Evolutionary conservation across 2,113 vertebrate species (phyloP).

Genomic region (Microcebus griseorufus): DNA sequence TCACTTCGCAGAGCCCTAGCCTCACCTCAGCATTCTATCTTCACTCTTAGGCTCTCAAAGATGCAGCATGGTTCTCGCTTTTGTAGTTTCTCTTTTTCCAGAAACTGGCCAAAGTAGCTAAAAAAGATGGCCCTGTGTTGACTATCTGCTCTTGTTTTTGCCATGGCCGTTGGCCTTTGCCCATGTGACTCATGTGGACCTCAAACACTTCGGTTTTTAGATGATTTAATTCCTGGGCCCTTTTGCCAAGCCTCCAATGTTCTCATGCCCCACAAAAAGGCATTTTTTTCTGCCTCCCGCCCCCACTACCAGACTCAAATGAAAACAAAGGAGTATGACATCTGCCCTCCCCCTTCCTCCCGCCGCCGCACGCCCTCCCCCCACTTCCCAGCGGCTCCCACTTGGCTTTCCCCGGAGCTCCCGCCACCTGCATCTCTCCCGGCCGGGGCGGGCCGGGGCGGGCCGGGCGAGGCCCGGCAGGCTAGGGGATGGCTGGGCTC

Average conservation of each 20-base stretch:
- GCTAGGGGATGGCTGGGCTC: accelerated
- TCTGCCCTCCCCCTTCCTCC: neutral
- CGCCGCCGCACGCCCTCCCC: neutral
- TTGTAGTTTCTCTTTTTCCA: neutral
- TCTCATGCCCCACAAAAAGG: conserved; percentile 54
- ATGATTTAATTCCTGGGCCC: conserved; percentile 42
- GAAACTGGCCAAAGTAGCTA: neutral
- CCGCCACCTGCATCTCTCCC: conserved; percentile 27
- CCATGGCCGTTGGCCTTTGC: conserved; percentile 59
- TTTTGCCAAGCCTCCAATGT: neutral
- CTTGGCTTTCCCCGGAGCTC: neutral
- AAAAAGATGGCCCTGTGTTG: conserved; percentile 41
- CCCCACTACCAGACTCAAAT: conserved; percentile 19
- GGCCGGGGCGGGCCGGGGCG: neutral
- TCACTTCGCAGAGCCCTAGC: neutral
- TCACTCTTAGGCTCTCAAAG: neutral
- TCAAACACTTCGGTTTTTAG: conserved; percentile 60
- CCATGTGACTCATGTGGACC: conserved; percentile 54
- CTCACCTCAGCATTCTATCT: neutral
- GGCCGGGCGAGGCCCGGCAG: neutral
- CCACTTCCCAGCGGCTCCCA: neutral
- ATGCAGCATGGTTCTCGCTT: neutral
- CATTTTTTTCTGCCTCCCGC: conserved; percentile 65
- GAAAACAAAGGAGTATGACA: conserved; percentile 74
- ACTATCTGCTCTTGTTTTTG: neutral